Conservation (phyloP, 1,140 invertebrate species). For the Pseudomyrmex pallidus region DNA sequence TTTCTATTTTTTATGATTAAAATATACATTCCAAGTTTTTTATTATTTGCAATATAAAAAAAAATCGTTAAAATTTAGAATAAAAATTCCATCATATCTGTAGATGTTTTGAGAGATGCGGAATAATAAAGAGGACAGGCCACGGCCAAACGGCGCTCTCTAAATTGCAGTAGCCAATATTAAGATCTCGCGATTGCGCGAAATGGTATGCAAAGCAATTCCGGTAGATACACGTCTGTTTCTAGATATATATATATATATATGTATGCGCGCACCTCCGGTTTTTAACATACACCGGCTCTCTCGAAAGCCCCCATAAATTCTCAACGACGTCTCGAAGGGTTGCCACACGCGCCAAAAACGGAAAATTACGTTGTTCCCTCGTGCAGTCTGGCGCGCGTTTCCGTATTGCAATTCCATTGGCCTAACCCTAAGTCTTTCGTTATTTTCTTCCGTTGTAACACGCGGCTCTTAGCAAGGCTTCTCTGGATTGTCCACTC, state of each 20-base stretch:
- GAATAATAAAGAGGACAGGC: conserved; percentile 50
- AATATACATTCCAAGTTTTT: neutral
- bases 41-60: too few species aligned
- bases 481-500: neutral
- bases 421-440: conserved; percentile 25
- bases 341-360: conserved; percentile 49
- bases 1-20: neutral
- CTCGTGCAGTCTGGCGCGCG: conserved; percentile 13
- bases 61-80: neutral
- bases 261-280: conserved; percentile 69
- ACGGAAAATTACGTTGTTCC: conserved; percentile 56
- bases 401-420: conserved; percentile 29
- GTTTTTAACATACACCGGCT: conserved; percentile 72
- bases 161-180: conserved; percentile 81
- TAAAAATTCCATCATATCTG: conserved; percentile 5
- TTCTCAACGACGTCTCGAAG: conserved; percentile 63
- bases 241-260: neutral
- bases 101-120: conserved; percentile 36
- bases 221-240: conserved; percentile 59
- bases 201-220: conserved; percentile 83
- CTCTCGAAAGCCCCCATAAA: conserved; percentile 76
- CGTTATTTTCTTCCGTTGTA: neutral
- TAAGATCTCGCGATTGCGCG: conserved; percentile 82
- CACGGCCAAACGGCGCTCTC: conserved; percentile 58
- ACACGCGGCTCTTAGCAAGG: neutral